phyloP scores from a whole-genome alignment of 1,140 invertebrate genomes.

The Eufriesea mexicana region DNA sequence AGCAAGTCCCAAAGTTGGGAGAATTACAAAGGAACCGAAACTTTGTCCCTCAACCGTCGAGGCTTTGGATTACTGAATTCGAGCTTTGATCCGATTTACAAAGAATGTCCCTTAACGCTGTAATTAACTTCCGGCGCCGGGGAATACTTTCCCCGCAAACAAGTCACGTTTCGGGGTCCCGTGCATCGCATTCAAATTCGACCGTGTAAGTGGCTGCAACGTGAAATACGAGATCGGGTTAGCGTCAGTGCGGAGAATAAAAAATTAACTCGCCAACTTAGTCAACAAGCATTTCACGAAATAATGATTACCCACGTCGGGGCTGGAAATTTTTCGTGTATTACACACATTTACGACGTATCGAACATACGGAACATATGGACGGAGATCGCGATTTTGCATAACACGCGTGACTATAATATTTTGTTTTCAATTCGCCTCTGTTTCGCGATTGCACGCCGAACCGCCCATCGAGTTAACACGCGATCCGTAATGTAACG shows the following conservation, averaged over 20 bases:
- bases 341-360: too few relatives aligned
- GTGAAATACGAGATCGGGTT: conserved; percentile 1
- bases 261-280: not conserved
- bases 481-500: too few relatives aligned
- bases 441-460: too few relatives aligned
- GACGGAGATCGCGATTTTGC: too few relatives aligned
- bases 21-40: not conserved
- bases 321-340: too few relatives aligned
- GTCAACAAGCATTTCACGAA: not conserved
- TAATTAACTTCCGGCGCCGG: conserved; percentile 10
- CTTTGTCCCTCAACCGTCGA: not conserved
- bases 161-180: conserved; percentile 15
- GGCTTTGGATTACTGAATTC: not conserved
- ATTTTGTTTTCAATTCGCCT: too few relatives aligned
- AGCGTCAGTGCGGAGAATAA: not conserved
- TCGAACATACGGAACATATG: too few relatives aligned
- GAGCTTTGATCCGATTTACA: conserved; percentile 27
- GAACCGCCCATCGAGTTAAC: too few relatives aligned
- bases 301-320: not conserved
- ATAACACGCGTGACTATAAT: too few relatives aligned
- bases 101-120: conserved; percentile 16
- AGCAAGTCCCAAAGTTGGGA: not conserved
- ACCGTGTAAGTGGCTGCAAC: not conserved
- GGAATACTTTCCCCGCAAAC: conserved; percentile 5
- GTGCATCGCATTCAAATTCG: conserved; percentile 16